Conservation (phyloP, 2,113 vertebrate genomes). For the Pagrus major region DNA sequence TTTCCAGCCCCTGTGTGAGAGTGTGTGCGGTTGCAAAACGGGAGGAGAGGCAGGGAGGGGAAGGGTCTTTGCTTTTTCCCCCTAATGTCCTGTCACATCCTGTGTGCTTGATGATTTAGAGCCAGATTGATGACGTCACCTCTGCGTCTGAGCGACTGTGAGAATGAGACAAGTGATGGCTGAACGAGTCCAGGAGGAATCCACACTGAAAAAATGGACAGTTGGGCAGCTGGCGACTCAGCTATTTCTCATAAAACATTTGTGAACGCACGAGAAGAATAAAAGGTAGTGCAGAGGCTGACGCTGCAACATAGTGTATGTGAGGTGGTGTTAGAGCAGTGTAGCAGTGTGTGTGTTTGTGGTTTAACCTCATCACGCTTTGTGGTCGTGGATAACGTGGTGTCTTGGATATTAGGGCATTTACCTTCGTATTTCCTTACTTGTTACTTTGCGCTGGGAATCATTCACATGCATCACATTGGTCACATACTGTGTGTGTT, state of each 20-base stretch:
- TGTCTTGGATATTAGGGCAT: background rate
- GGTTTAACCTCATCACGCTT: background rate
- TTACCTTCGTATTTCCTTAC: background rate
- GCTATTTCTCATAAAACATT: background rate
- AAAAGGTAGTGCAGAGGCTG: background rate
- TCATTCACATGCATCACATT: background rate
- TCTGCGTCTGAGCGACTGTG: conserved; percentile 7
- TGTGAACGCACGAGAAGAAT: background rate
- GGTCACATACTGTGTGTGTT: background rate
- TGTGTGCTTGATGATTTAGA: conserved; percentile 15
- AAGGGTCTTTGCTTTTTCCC: background rate
- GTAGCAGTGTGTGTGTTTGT: background rate
- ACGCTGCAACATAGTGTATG: background rate
- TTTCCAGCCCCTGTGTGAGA: conserved; percentile 9
- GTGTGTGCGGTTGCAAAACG: background rate
- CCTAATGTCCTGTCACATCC: conserved; percentile 29
- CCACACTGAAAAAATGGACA: background rate
- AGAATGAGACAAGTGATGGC: background rate
- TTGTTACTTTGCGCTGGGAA: background rate
- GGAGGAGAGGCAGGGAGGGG: background rate
- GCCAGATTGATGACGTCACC: conserved; percentile 22
- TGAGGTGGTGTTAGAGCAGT: background rate
- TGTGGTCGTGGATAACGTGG: background rate
- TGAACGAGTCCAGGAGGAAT: background rate
- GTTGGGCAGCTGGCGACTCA: background rate